Evolutionary conservation across 2,113 vertebrate genomes (phyloP).

Genomic region (Apteryx owenii): DNA sequence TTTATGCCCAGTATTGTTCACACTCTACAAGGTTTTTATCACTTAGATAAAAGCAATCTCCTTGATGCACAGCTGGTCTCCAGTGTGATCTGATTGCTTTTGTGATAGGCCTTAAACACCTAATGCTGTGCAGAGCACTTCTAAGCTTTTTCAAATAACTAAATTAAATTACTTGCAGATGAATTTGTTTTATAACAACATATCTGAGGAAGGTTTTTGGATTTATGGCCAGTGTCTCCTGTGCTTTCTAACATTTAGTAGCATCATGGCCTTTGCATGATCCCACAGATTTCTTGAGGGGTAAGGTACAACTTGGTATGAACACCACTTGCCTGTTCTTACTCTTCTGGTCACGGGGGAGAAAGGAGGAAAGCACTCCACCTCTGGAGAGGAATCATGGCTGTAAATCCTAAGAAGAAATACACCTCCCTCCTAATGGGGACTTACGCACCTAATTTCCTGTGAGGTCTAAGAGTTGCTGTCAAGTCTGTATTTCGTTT

Average conservation of each 20-base stretch:
- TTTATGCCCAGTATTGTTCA: conserved; percentile 70
- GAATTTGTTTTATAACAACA: conserved; percentile 27
- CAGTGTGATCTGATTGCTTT: conserved; percentile 62
- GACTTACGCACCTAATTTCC: neutral
- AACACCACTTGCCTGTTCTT: neutral
- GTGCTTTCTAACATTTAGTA: neutral
- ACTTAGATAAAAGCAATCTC: conserved; percentile 72
- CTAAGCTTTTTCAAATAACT: conserved; percentile 16
- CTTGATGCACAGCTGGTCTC: conserved; percentile 70
- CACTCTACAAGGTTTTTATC: conserved; percentile 76
- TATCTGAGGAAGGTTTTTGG: neutral
- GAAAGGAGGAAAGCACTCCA: neutral
- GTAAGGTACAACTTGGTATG: neutral
- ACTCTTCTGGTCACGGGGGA: neutral
- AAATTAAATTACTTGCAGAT: conserved; percentile 57
- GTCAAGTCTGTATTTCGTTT: neutral
- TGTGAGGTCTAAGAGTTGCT: neutral
- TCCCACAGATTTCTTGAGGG: neutral
- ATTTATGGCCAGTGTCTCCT: neutral
- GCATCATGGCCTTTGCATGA: neutral
- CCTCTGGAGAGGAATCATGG: neutral
- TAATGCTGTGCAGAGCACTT: conserved; percentile 14
- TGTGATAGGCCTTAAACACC: conserved; percentile 55
- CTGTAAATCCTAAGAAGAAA: neutral
- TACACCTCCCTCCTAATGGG: fast-evolving